Base-by-base conservation (phyloP, 1,140 invertebrate genomes). In the Chymomyza costata region DNA sequence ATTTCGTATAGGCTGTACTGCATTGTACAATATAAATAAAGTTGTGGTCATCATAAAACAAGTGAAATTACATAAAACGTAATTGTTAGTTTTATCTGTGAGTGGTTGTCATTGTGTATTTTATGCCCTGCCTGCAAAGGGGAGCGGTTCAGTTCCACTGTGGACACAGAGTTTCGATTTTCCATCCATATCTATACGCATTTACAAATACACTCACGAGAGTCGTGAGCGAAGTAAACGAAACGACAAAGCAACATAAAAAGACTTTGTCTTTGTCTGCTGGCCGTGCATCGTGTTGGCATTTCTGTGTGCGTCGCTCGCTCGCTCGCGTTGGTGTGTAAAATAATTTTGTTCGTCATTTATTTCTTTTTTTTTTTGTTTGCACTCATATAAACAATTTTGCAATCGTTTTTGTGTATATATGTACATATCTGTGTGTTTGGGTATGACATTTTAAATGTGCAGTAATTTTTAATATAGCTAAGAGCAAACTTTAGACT, bases 21-120 rank as follows among this genome's bases (percentile, higher is more conserved):
- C 34, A 47, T 34, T 45, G 50, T 78, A 39, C 40, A 58, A 70
- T 46, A 48, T 54, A 57, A 70, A 70, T n/a, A n/a, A n/a, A n/a
- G n/a, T 70, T 57, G 62, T 76, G 66, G 43, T 71, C 25, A 40
- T 21, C 38, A 31, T 53, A 38, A 21, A 67, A 34, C 47, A 59
- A 56, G 71, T 76, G 57, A 38, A 71, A 78, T 76, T 76, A 80
- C 60, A 67, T 76, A 76, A 78, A 76, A 59, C 73, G 62, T 54
- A 78, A 50, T 63, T 63, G 58, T 74, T 66, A 34, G 65, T 73
- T 78, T 78, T 78, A 71, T 78, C 57, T 76, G 66, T 21, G 66
- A 74, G 71, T 76, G 71, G 71, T 76, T 76, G 71, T 76, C 71
- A 76, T 78, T 76, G 71, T 78, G 65, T 63, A 65, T 66, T 71